These are phyloP conservation scores for Drosophila subobscura DNA, from an alignment of 1,140 invertebrate genomes.

Conservation along the genomic window DNA sequence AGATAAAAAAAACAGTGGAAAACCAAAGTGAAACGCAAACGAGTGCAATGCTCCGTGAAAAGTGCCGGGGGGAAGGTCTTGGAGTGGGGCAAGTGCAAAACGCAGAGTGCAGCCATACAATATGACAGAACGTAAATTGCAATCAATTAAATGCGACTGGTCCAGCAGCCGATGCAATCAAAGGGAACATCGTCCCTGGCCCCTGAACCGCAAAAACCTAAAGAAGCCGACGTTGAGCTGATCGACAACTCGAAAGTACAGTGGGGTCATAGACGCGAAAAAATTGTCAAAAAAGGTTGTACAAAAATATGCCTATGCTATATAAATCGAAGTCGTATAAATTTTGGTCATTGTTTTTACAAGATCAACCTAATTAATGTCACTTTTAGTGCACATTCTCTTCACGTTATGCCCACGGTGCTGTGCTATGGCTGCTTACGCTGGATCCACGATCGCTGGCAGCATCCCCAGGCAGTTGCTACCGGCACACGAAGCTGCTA, in stretches of 20 bases:
- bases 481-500: constrained; percentile 21
- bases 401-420: constrained; percentile 25
- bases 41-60: constrained; percentile 55
- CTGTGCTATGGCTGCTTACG: constrained; percentile 5
- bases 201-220: constrained; percentile 50
- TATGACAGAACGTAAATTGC: constrained; percentile 62
- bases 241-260: not conserved
- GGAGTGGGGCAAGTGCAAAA: constrained; percentile 20
- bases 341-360: no score
- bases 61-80: not conserved
- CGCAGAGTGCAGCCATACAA: constrained; percentile 44
- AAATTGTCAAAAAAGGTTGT: not conserved
- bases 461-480: constrained; percentile 47
- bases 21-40: constrained; percentile 46
- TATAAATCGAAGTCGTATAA: not conserved
- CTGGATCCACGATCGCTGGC: constrained; percentile 19
- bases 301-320: not conserved
- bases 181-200: constrained; percentile 19
- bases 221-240: constrained; percentile 17
- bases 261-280: not conserved
- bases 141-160: constrained; percentile 66
- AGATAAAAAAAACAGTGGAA: constrained; percentile 22
- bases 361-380: no score
- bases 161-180: constrained; percentile 37
- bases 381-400: not conserved